Evolutionary conservation across 2,797 vertebrate species (phyloP), one percentile per base, ranked within the genome.

Genomic region (Malurus leucopterus): DNA sequence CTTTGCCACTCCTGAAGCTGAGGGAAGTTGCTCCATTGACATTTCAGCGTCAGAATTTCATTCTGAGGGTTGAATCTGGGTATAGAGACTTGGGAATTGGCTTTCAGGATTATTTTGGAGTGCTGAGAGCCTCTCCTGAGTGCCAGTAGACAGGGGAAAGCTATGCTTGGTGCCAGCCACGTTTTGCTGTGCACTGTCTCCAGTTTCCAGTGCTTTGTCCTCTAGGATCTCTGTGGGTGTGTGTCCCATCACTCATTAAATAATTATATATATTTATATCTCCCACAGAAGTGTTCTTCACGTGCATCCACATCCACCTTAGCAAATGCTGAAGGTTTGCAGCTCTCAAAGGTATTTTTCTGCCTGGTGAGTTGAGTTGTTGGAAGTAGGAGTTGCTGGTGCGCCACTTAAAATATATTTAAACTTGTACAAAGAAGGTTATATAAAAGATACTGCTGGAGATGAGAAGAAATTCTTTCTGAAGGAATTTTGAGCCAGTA

Each of bases 401-500:
- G 64, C 27, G 4, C 49, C 53, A 26, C 50, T 93, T 90, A 53
- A 83, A 87, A 78, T 79, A 84, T 62, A 86, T 84, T 93, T 77
- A 70, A 91, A 83, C 29, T 88, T 70, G 63, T 58, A 74, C 67
- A 83, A 84, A 89, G 72, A 62, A 65, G 38, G 38, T 93, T 89
- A 70, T 83, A 21, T 84, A 89, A 91, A 91, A 76, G 57, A 51
- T 70, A n/a, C n/a, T 72, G 32, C 53, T 71, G 54, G 53, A 86
- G 82, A 92, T 77, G n/a, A 87, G 61, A 89, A 74, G 18, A 74
- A 83, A 73, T 55, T 47, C 49, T 89, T 91, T 86, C 68, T 93
- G 76, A 85, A 90, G 79, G 83, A 5, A 64, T 84, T 86, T 43
- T 81, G 53, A 91, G 46, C 16, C 68, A 40, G 61, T 55, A 88